Percentiles rank a stretch among this genome's conserved stretches.
Conservation (phyloP, 2,888 invertebrate species). For the Drosophila vallismaia region DNA sequence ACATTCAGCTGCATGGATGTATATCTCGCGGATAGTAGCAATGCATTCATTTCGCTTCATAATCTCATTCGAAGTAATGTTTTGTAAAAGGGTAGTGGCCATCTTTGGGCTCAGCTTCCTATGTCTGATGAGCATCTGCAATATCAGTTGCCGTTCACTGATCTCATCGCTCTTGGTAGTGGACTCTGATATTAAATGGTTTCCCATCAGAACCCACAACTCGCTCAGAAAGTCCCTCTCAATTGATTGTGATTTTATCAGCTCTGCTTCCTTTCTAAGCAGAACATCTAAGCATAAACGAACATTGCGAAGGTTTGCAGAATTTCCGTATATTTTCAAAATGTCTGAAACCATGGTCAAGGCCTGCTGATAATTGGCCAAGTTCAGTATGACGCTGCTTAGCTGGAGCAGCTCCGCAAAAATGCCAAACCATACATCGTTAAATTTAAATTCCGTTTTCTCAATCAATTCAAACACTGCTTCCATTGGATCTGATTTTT, state of each 20-base stretch:
- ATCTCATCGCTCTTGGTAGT: conserved; percentile 66
- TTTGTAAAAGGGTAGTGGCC: conserved; percentile 66
- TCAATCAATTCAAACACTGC: conserved; percentile 61
- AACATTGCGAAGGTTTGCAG: conserved; percentile 63
- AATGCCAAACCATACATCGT: conserved; percentile 80
- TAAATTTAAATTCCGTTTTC: conserved; percentile 58
- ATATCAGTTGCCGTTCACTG: conserved; percentile 73
- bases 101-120: conserved; percentile 61
- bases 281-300: conserved; percentile 64
- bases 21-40: conserved; percentile 72
- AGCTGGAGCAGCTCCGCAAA: conserved; percentile 70
- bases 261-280: conserved; percentile 59
- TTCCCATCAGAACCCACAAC: conserved; percentile 67
- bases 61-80: conserved; percentile 67
- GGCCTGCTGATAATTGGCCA: conserved; percentile 69
- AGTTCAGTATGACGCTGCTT: conserved; percentile 64
- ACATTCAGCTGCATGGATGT: conserved; percentile 65
- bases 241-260: conserved; percentile 43
- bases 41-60: conserved; percentile 79
- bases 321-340: conserved; percentile 64
- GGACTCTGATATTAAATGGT: conserved; percentile 71
- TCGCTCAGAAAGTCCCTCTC: conserved; percentile 38
- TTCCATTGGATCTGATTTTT: conserved; percentile 65
- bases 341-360: conserved; percentile 56
- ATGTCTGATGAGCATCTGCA: conserved; percentile 69